Conservation (phyloP, 1,140 invertebrate genomes). For the Palaemon carinicauda region DNA sequence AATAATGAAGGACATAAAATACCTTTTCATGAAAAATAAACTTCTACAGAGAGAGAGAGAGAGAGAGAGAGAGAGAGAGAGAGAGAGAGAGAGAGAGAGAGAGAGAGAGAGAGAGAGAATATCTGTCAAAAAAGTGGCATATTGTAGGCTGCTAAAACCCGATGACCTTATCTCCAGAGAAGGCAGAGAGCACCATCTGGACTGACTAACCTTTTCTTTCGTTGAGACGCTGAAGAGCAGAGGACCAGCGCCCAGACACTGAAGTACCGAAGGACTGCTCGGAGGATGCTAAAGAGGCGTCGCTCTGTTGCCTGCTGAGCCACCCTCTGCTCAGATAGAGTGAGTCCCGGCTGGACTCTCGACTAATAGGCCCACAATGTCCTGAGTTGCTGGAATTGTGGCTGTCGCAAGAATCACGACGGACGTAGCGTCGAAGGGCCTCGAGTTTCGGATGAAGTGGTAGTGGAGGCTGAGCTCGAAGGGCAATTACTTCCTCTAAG, state of each 20-base stretch:
- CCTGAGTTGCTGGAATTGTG: neutral
- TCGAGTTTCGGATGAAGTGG: neutral
- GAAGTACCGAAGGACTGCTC: neutral
- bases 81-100: no score
- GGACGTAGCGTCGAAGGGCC: neutral
- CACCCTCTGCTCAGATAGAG: neutral
- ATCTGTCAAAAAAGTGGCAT: no score
- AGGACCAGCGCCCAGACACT: constrained; percentile 1
- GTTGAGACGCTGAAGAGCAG: constrained; percentile 4
- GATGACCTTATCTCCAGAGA: no score
- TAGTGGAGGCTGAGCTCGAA: neutral
- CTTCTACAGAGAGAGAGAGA: no score
- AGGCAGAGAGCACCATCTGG: neutral
- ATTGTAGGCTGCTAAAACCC: no score
- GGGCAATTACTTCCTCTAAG: no score
- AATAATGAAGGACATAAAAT: no score
- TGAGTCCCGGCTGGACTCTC: neutral
- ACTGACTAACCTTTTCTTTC: constrained; percentile 1
- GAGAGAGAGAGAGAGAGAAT: no score
- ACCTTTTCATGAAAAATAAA: no score
- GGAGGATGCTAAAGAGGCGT: neutral
- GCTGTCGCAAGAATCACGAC: neutral
- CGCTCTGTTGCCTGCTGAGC: constrained; percentile 4
- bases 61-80: no score
- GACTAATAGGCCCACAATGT: neutral